Conservation (phyloP, 2,797 vertebrate genomes). For the Scyliorhinus canicula region DNA sequence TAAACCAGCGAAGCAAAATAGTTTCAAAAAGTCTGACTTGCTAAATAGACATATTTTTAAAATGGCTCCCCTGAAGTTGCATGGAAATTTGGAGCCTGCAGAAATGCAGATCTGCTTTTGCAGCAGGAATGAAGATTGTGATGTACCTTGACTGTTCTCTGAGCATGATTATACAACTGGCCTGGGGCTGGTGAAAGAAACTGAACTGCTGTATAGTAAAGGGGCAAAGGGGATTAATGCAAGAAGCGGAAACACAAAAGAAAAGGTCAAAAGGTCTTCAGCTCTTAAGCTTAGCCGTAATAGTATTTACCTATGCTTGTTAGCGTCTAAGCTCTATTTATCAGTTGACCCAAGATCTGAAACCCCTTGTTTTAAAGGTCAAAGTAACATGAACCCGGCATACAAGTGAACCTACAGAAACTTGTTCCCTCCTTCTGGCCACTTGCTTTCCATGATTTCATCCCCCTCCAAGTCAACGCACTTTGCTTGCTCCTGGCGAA, state of each 20-base stretch:
- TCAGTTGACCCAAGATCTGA: constrained; percentile 1
- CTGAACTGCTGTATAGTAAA: neutral
- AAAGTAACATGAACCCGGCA: neutral
- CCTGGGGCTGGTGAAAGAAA: neutral
- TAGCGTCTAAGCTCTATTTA: neutral
- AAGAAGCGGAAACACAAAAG: constrained; percentile 18
- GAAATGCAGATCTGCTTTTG: neutral
- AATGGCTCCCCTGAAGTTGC: neutral
- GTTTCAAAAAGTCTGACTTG: neutral
- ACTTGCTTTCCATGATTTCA: neutral
- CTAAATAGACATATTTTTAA: neutral
- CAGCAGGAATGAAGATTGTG: neutral
- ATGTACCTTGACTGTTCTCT: neutral
- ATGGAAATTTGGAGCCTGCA: neutral
- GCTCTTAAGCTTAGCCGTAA: neutral
- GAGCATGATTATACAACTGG: neutral
- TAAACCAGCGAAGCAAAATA: neutral
- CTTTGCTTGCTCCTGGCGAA: neutral
- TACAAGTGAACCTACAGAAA: neutral
- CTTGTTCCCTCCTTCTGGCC: neutral
- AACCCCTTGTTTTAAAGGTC: constrained; percentile 20
- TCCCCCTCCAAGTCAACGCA: neutral
- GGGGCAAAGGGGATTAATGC: neutral
- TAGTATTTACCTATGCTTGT: constrained; percentile 5
- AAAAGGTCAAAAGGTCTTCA: constrained; percentile 11